phyloP scores from a whole-genome alignment of 2,888 invertebrate genomes.

The Merodon equestris region DNA sequence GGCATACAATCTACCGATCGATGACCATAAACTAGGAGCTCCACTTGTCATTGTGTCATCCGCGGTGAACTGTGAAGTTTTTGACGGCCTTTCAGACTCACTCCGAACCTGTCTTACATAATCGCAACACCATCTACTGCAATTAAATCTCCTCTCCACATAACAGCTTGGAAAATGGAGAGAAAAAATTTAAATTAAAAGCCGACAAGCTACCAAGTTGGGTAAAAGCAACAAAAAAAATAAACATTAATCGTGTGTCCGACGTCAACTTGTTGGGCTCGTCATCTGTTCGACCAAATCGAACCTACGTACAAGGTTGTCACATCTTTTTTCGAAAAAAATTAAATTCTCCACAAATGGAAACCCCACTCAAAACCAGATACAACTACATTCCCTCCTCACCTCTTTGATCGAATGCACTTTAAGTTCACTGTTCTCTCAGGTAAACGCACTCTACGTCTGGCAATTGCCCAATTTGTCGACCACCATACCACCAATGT shows the following conservation, averaged over 20 bases:
- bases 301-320: slow-evolving; percentile 7
- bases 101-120: neutral
- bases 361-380: slow-evolving; percentile 27
- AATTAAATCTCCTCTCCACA: too few relatives aligned
- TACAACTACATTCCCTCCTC: neutral
- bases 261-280: slow-evolving; percentile 7
- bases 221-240: neutral
- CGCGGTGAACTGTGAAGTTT: too few relatives aligned
- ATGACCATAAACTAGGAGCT: too few relatives aligned
- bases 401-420: slow-evolving; percentile 23
- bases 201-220: slow-evolving; percentile 20
- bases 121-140: too few relatives aligned
- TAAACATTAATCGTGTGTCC: slow-evolving; percentile 10
- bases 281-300: slow-evolving; percentile 20
- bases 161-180: too few relatives aligned
- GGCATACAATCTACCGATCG: too few relatives aligned
- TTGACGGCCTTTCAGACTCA: too few relatives aligned
- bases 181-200: neutral
- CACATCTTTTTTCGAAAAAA: neutral
- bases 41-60: too few relatives aligned
- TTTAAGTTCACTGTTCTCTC: slow-evolving; percentile 34
- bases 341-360: slow-evolving; percentile 23
- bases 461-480: slow-evolving; percentile 60
- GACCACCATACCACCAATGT: slow-evolving; percentile 32
- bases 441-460: slow-evolving; percentile 26